Conservation (phyloP, 2,888 invertebrate species). For the Aquatica leii region DNA sequence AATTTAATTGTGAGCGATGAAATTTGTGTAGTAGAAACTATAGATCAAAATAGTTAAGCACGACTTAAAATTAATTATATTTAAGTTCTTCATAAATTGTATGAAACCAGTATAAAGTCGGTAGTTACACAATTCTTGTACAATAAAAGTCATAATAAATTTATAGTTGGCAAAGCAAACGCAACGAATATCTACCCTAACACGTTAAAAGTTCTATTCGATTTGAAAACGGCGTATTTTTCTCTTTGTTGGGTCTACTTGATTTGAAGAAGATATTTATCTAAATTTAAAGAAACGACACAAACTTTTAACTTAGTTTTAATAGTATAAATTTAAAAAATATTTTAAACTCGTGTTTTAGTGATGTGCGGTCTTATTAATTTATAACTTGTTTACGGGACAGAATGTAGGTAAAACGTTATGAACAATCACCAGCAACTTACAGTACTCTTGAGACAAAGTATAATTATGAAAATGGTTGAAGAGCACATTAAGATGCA, state of each 20-base stretch:
- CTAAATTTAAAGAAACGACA: constrained; percentile 53
- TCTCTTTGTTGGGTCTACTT: constrained; percentile 51
- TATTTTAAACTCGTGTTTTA: background rate
- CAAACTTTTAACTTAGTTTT: constrained; percentile 59
- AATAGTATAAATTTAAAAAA: constrained; percentile 46
- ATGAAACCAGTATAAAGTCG: constrained; percentile 11
- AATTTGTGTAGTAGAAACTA: too few species aligned
- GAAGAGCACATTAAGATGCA: constrained; percentile 55
- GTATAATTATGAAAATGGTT: constrained; percentile 58
- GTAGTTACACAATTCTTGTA: constrained; percentile 27
- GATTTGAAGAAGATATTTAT: constrained; percentile 55
- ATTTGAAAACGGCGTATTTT: constrained; percentile 52
- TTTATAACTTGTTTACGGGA: background rate
- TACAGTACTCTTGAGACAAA: constrained; percentile 54
- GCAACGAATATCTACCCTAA: constrained; percentile 39
- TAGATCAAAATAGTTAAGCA: background rate
- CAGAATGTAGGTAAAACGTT: constrained; percentile 27
- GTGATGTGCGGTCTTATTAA: background rate
- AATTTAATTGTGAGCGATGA: too few species aligned
- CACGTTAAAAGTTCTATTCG: constrained; percentile 54
- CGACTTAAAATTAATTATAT: constrained; percentile 20
- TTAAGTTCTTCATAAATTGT: constrained; percentile 18
- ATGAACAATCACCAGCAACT: constrained; percentile 52
- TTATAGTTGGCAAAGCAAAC: constrained; percentile 43
- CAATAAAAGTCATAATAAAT: constrained; percentile 44